A percentile compares a stretch with the other conserved stretches of the same genome.
phyloP scores from a whole-genome alignment of 2,797 vertebrate species.

The Leucoraja ocellata region DNA sequence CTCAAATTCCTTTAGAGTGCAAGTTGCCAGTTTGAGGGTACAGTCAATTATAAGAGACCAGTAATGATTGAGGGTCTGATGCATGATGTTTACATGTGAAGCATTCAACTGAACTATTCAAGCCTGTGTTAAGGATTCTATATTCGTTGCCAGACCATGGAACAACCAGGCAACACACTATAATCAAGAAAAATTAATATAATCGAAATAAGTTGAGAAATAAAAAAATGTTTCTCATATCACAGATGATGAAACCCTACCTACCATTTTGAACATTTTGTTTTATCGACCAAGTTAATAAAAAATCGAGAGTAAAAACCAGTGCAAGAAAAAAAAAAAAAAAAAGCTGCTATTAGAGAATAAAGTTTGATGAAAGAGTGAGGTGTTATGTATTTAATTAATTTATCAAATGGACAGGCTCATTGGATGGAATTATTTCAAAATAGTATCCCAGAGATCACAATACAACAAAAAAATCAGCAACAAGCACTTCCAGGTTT shows the following conservation, averaged over 20 bases:
- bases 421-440: background rate
- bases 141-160: background rate
- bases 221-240: too few species aligned
- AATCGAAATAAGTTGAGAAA: background rate
- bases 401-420: background rate
- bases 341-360: background rate
- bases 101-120: background rate
- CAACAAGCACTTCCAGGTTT: background rate
- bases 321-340: background rate
- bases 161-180: background rate
- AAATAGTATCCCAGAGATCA: background rate
- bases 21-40: background rate
- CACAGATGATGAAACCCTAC: too few species aligned
- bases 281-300: too few species aligned
- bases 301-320: background rate
- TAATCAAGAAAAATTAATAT: background rate
- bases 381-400: background rate
- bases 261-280: too few species aligned
- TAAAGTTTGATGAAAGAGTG: background rate
- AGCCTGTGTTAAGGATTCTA: background rate
- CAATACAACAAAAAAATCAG: background rate
- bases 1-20: background rate
- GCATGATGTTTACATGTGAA: background rate
- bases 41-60: background rate
- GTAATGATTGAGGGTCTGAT: background rate